Evolutionary conservation across 2,888 invertebrate species (phyloP).

Genomic region (Zhengitettix transpicula): DNA sequence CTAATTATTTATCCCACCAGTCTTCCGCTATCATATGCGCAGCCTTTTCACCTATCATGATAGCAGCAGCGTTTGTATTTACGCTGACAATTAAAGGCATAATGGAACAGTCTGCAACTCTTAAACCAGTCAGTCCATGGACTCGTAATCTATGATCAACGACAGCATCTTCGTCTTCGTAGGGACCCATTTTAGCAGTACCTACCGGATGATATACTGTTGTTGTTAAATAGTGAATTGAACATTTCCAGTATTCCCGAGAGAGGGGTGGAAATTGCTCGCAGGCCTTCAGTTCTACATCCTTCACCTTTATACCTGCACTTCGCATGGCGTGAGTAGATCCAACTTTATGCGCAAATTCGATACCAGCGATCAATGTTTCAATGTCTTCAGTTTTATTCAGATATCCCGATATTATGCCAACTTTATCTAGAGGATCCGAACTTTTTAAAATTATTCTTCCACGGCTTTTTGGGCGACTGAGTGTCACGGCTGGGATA

Average conservation of each 20-base stretch:
- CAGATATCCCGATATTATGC: slow-evolving; percentile 31
- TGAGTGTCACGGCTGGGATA: slow-evolving; percentile 13
- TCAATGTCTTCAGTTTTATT: slow-evolving; percentile 22
- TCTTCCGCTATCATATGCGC: slow-evolving; percentile 6
- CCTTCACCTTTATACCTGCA: background rate
- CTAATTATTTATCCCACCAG: slow-evolving; percentile 4
- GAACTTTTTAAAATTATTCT: slow-evolving; percentile 24
- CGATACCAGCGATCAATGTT: slow-evolving; percentile 17
- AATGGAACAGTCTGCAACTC: slow-evolving; percentile 7
- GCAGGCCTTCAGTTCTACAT: slow-evolving; percentile 16
- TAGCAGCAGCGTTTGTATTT: slow-evolving; percentile 3
- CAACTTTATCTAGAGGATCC: slow-evolving; percentile 28
- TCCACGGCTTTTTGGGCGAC: slow-evolving; percentile 30
- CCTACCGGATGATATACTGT: slow-evolving; percentile 17
- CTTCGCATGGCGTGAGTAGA: slow-evolving; percentile 15
- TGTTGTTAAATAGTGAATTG: slow-evolving; percentile 18
- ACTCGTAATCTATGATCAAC: slow-evolving; percentile 6
- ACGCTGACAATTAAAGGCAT: slow-evolving; percentile 5
- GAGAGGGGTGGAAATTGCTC: slow-evolving; percentile 16
- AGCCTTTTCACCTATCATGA: slow-evolving; percentile 8
- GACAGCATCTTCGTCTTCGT: slow-evolving; percentile 3
- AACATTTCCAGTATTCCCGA: slow-evolving; percentile 21
- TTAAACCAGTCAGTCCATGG: slow-evolving; percentile 1
- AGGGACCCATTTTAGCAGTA: slow-evolving; percentile 12
- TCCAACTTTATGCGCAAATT: slow-evolving; percentile 17